Base-by-base conservation (phyloP, 2,113 vertebrate genomes). In the Cyanistes caeruleus region DNA sequence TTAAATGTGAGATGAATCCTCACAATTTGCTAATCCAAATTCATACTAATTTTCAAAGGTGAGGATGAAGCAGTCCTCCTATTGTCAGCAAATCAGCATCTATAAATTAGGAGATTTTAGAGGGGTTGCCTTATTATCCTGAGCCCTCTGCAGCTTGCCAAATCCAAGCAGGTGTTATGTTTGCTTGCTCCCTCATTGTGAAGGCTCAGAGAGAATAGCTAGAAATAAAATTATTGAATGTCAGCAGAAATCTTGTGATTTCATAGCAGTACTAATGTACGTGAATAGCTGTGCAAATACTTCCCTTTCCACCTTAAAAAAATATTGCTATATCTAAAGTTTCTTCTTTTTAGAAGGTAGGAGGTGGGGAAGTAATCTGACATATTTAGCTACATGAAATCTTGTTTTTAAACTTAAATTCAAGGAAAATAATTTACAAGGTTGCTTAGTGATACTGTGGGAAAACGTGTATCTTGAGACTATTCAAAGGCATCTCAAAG, bases 211-310 rank as follows among this genome's bases (percentile, higher is more conserved):
- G 76, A 91, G 92, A 95, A 87, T 81, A 89, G 64, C 56, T 92
- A 55, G 89, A 95, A 94, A 87, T 92, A 60, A 82, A 95, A 91
- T 90, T 58, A 73, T 35, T 82, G 58, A 68, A 82, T 82, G 87
- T 87, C 87, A 91, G 65, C 65, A 89, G 93, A 89, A 95, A 79
- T 89, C n/a, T 77, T 81, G 11, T 68, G 52, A 55, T 90, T 95
- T 92, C 35, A 25, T 15, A 35, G 62, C 63, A 63, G 7, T 48
- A 27, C 52, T 89, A 73, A 89, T 79, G 53, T 79, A 77, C 25
- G 44, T 91, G 65, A 95, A 64, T 46, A 89, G 69, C 69, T 94
- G 78, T 72, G 49, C 49, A 73, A 89, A 84, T 67, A 48, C n/a
- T 44, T 64, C 33, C 31, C 20, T 60, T 94, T 84, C 35, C 14